Evolutionary conservation across 2,113 vertebrate species (phyloP).

Genomic region (Morphnarchus princeps): DNA sequence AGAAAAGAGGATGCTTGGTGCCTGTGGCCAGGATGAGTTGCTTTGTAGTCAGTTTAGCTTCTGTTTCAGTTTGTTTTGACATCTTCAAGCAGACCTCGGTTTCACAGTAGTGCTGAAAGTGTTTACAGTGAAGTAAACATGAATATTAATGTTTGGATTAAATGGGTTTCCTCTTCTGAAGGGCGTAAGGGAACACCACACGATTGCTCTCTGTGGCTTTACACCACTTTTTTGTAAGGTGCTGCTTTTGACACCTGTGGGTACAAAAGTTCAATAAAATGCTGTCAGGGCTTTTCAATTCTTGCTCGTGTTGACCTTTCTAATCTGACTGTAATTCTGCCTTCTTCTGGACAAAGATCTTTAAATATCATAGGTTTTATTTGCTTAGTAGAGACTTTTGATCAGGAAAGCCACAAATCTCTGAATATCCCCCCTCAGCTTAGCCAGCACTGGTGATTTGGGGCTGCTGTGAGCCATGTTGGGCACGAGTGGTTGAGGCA

Average conservation of each 20-base stretch:
- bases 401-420: not conserved
- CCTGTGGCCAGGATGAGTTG: fast-evolving
- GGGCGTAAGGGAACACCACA: fast-evolving
- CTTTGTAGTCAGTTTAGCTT: fast-evolving
- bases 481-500: not conserved
- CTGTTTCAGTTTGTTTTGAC: not conserved
- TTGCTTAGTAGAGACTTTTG: not conserved
- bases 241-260: not conserved
- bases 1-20: fast-evolving
- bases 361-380: not conserved
- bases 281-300: not conserved
- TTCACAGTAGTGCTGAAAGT: too few species aligned
- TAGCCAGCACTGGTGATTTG: too few species aligned
- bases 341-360: not conserved
- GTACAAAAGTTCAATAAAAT: not conserved
- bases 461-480: not conserved
- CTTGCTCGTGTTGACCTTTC: not conserved
- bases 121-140: fast-evolving
- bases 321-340: not conserved
- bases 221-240: fast-evolving
- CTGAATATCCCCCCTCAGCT: not conserved
- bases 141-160: not conserved
- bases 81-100: fast-evolving
- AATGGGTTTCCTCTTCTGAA: not conserved
- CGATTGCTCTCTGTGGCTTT: fast-evolving